These are phyloP conservation scores for Tryphoninae sp. DNA, from an alignment of 2,888 invertebrate species.

Conservation along the genomic window DNA sequence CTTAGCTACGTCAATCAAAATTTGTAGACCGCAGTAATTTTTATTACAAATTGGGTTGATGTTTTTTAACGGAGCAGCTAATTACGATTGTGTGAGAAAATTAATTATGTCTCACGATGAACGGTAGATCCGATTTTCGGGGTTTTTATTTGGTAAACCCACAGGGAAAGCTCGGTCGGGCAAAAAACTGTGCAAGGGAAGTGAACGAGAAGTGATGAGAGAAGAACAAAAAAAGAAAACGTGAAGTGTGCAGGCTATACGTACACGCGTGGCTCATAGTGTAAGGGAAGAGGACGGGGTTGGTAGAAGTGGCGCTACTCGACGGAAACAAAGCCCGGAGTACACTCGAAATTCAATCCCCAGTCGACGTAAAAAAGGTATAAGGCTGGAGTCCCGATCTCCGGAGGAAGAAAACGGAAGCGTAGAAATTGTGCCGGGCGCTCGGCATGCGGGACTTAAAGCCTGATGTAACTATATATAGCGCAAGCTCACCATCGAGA, in stretches of 20 bases:
- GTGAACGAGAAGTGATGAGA: conserved; percentile 12
- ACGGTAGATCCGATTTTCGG: no score
- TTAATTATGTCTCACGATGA: no score
- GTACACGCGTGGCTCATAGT: not conserved
- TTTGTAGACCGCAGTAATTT: no score
- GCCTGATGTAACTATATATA: conserved; percentile 33
- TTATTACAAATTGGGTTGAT: no score
- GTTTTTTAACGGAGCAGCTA: no score
- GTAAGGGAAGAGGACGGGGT: conserved; percentile 23
- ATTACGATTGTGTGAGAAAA: no score
- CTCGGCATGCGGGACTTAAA: conserved; percentile 40
- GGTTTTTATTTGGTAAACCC: no score
- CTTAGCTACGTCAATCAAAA: no score
- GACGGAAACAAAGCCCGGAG: conserved; percentile 58
- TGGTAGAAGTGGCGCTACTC: conserved; percentile 48
- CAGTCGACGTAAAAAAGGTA: conserved; percentile 55
- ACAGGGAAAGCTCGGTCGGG: not conserved
- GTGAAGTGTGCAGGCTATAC: conserved; percentile 16
- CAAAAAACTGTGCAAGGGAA: conserved; percentile 13
- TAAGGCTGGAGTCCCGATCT: conserved; percentile 44
- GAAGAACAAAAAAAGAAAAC: conserved; percentile 34
- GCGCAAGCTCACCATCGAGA: conserved; percentile 24
- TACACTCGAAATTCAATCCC: conserved; percentile 61
- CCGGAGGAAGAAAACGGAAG: conserved; percentile 36
- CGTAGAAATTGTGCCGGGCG: conserved; percentile 45